Evolutionary conservation across 2,797 vertebrate species (phyloP).

Genomic region (Pantherophis alleghaniensis): DNA sequence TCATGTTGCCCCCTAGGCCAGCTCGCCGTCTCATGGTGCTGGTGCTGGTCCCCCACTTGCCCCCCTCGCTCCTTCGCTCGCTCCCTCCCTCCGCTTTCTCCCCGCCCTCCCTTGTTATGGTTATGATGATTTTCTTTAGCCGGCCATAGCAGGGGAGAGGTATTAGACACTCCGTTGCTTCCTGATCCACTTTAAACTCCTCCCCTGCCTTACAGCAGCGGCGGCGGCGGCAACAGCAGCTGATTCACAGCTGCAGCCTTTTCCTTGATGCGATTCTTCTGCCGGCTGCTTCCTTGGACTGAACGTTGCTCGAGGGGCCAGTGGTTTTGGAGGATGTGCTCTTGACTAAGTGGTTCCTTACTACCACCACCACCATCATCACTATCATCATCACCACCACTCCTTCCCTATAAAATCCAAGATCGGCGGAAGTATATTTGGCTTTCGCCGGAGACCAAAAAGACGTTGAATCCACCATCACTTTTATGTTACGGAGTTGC

Average conservation of each 20-base stretch:
- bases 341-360: not conserved
- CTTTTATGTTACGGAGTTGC: constrained; percentile 12
- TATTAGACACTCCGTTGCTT: constrained; percentile 73
- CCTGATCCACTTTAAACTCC: constrained; percentile 67
- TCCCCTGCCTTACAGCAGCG: constrained; percentile 54
- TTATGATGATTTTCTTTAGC: constrained; percentile 68
- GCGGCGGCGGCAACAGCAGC: constrained; percentile 68
- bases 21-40: constrained; percentile 82
- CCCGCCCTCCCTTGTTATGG: constrained; percentile 61
- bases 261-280: constrained; percentile 53
- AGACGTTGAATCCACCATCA: constrained; percentile 5
- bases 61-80: constrained; percentile 44
- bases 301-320: not conserved
- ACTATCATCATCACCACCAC: not conserved
- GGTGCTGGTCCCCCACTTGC: constrained; percentile 13
- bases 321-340: not conserved
- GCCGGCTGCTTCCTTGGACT: constrained; percentile 36
- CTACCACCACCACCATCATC: not conserved
- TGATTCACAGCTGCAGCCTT: constrained; percentile 71
- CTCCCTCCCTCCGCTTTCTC: constrained; percentile 55
- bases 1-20: constrained; percentile 90
- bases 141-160: constrained; percentile 73
- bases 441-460: constrained; percentile 10
- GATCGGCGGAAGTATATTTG: constrained; percentile 25
- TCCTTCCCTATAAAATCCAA: not conserved